Conservation (phyloP, 2,113 vertebrate species). For the Melanerpes aurifrons region DNA sequence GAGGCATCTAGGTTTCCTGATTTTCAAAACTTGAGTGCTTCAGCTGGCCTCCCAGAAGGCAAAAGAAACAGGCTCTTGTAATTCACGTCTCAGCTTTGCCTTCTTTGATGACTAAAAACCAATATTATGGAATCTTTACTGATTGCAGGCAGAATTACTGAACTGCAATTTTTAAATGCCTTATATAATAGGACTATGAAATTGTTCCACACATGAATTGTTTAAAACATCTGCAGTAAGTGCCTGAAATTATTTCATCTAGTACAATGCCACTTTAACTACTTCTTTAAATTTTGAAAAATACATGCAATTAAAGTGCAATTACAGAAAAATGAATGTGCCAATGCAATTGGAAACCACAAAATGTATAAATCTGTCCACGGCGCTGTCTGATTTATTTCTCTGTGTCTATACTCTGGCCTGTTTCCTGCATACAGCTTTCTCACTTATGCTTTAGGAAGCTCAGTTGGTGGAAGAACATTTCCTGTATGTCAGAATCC, state of each 20-base stretch:
- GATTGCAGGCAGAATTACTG: conserved; percentile 53
- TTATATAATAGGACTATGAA: conserved; percentile 68
- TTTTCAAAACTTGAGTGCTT: background rate
- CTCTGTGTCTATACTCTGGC: background rate
- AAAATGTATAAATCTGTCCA: conserved; percentile 33
- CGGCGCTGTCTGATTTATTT: conserved; percentile 17
- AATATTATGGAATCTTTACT: background rate
- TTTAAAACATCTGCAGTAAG: conserved; percentile 62
- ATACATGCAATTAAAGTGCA: conserved; percentile 76
- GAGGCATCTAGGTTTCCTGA: background rate
- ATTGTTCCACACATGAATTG: conserved; percentile 71
- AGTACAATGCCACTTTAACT: conserved; percentile 68
- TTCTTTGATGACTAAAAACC: background rate
- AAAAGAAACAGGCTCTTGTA: background rate
- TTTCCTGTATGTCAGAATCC: background rate
- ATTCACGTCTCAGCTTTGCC: background rate
- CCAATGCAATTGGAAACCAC: conserved; percentile 68
- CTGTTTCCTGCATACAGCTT: background rate
- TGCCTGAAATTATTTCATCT: conserved; percentile 58
- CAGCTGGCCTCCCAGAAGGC: background rate
- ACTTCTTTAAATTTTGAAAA: conserved; percentile 79
- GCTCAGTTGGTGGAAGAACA: background rate
- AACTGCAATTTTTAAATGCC: conserved; percentile 58
- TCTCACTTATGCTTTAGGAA: conserved; percentile 29
- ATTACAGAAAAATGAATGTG: conserved; percentile 76